Conservation (phyloP, 2,113 vertebrate species). For the Phalacrocorax pelagicus region DNA sequence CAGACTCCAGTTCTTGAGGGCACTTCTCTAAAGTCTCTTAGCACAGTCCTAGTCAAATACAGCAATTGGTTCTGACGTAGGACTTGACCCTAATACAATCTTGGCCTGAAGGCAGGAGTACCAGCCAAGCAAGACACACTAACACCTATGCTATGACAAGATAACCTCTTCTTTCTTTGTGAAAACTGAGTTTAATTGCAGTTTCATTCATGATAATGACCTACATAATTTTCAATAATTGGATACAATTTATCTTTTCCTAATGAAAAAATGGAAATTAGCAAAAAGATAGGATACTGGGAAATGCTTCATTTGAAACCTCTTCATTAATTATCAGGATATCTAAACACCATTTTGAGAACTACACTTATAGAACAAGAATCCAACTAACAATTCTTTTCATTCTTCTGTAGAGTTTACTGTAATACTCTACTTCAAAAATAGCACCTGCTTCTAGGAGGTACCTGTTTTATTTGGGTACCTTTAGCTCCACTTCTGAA, state of each 20-base stretch:
- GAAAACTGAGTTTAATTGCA: slow-evolving; percentile 44
- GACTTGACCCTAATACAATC: neutral
- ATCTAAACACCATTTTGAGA: slow-evolving; percentile 32
- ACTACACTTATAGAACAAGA: neutral
- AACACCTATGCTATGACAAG: neutral
- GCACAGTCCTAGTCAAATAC: neutral
- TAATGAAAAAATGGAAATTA: slow-evolving; percentile 65
- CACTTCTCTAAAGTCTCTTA: neutral
- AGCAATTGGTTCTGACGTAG: neutral
- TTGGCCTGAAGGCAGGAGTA: neutral
- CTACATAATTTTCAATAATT: slow-evolving; percentile 66
- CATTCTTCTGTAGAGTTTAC: neutral
- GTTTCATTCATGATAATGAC: slow-evolving; percentile 61
- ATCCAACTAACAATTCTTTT: neutral
- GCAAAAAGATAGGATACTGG: slow-evolving; percentile 7
- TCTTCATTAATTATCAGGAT: slow-evolving; percentile 50
- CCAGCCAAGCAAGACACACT: neutral
- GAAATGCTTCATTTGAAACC: slow-evolving; percentile 36
- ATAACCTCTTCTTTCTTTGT: slow-evolving; percentile 32
- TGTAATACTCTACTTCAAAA: neutral
- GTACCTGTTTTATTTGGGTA: neutral
- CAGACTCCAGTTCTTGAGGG: neutral
- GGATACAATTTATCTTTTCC: slow-evolving; percentile 61
- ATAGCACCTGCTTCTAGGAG: neutral
- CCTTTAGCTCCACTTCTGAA: neutral